Evolutionary conservation across 2,113 vertebrate species (phyloP).

Genomic region (Colossoma macropomum): DNA sequence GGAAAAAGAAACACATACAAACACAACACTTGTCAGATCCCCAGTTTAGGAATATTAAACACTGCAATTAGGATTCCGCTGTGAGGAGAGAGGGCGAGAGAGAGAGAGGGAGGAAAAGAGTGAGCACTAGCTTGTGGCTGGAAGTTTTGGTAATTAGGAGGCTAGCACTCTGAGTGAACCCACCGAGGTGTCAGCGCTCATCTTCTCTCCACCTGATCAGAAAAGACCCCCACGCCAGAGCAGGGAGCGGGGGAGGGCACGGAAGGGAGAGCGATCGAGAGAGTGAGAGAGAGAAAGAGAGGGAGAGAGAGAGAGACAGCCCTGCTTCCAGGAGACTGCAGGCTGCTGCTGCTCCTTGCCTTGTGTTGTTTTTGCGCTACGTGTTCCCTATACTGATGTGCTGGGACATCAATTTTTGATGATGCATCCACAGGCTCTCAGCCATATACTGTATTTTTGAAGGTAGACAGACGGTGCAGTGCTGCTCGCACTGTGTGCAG

Average conservation of each 20-base stretch:
- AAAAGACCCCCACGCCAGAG: constrained; percentile 71
- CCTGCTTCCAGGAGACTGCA: constrained; percentile 70
- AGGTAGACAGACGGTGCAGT: constrained; percentile 36
- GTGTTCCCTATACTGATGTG: constrained; percentile 82
- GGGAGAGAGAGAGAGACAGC: constrained; percentile 25
- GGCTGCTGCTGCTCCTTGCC: constrained; percentile 72
- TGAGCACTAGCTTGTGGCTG: constrained; percentile 54
- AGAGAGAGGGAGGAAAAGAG: neutral
- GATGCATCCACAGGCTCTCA: constrained; percentile 57
- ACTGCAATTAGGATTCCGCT: constrained; percentile 71
- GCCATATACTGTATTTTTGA: constrained; percentile 51
- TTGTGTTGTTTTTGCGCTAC: constrained; percentile 70
- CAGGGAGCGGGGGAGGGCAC: constrained; percentile 59
- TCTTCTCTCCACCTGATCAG: constrained; percentile 82
- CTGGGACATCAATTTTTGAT: constrained; percentile 78
- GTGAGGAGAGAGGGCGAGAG: constrained; percentile 27
- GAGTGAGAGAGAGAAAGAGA: neutral
- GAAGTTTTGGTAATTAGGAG: constrained; percentile 78
- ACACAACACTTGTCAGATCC: constrained; percentile 67
- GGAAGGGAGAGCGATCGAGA: constrained; percentile 48
- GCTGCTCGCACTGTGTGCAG: constrained; percentile 38
- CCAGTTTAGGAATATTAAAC: constrained; percentile 76
- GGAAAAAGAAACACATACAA: constrained; percentile 62
- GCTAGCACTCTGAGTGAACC: constrained; percentile 80
- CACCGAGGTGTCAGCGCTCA: constrained; percentile 78